Base-by-base conservation (phyloP, 1,140 invertebrate species). In the Apis laboriosa region DNA sequence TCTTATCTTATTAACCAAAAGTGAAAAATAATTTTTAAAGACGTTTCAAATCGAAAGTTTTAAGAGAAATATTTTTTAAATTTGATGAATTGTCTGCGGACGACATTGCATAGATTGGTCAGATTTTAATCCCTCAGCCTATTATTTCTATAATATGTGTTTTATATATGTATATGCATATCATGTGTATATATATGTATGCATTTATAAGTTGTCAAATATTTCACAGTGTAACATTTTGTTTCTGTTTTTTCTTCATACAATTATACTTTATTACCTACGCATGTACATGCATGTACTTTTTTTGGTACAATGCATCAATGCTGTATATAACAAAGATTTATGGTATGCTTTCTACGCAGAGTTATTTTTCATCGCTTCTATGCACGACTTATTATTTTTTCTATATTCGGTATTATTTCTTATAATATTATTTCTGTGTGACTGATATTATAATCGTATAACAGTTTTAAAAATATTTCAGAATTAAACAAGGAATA, bases 401-500 rank as follows among this genome's bases (percentile, higher is more conserved):
- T 86, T 88, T 28, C 80, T 89, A 90, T 87, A 82, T 76, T 80
- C 85, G 77, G 70, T 90, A 84, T 85, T 89, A 24, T 71, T 81
- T 86, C 88, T 67, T 76, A 89, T 90, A 90, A 90, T 88, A 88
- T 90, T 87, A 88, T 92, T 43, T 88, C 80, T 8, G 61, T 24
- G 89, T 83, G 86, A 89, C 87, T 88, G 87, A 91, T 89, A 89
- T 92, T 71, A 90, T 88, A 87, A 90, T 84, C 87, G 86, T 85
- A 86, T 91, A 92, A 92, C 91, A 91, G 86, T 88, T 92, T 92
- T 91, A 91, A 90, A 91, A 91, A 89, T 90, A 89, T 92, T 90
- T 90, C 83, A 90, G 89, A 92, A 92, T 86, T 87, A 90, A 92
- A 92, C 89, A 90, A 88, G 86, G 86, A 76, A 89, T 84, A 90